Evolutionary conservation across 2,797 vertebrate species (phyloP), one percentile per base, ranked within the genome.

Genomic region (Sebastes oblongus): DNA sequence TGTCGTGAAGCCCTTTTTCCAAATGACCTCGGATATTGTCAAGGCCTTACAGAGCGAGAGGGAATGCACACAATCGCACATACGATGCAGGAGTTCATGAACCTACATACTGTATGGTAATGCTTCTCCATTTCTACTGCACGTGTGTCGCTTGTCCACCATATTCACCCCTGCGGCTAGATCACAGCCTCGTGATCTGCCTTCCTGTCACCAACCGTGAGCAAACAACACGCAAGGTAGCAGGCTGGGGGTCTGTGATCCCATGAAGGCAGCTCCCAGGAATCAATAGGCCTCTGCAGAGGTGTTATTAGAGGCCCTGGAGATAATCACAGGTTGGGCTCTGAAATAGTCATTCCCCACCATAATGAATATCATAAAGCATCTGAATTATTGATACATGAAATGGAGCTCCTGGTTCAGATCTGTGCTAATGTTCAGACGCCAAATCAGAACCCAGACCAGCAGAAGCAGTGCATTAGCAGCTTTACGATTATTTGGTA

Each of bases 241-340:
- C 67, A 62, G 39, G 60, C 67, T 61, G 70, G 73, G 74, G 54
- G 66, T 75, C 79, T 83, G 77, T 64, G 76, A 83, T 77, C 71
- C 62, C 42, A 27, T 18, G 24, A 80, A 79, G 61, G 65, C 75
- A 78, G 68, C 82, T 90, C 79, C 59, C 65, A 36, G 52, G 77
- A 90, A 93, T 93, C 93, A 90, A 93, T 91, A 84, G 72, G 62
- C 80, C 46, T 85, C 82, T 86, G 82, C 81, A 74, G 85, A 50
- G 87, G 86, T 83, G 82, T 87, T 88, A 91, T 84, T 84, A 85
- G 70, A 88, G 72, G 39, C 72, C 81, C 67, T 22, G 66, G 72
- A 90, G 83, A 88, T 92, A 84, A 91, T 91, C 91, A 89, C 77
- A 76, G 90, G 75, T 87, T 90, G 76, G 69, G 62, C 42, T 86